Evolutionary conservation across 2,113 vertebrate genomes (phyloP).

Genomic region (Apeltes quadracus): DNA sequence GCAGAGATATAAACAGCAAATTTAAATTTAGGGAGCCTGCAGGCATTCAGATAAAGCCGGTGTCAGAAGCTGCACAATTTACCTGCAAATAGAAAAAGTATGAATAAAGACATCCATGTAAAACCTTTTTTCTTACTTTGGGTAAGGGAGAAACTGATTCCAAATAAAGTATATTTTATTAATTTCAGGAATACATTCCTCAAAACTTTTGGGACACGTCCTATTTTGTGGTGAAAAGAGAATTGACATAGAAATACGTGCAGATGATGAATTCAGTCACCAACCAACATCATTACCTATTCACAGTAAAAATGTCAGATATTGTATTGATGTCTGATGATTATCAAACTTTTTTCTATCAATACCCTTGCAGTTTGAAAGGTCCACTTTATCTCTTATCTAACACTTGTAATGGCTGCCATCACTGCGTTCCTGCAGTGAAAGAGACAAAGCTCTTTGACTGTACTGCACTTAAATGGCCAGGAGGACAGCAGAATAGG

Average conservation of each 20-base stretch:
- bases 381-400: not conserved
- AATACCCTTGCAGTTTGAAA: not conserved
- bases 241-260: not conserved
- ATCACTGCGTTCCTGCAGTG: conserved; percentile 31
- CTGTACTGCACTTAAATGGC: conserved; percentile 53
- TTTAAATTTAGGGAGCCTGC: conserved; percentile 81
- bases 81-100: conserved; percentile 77
- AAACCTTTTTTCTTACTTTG: conserved; percentile 39
- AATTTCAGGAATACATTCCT: conserved; percentile 37
- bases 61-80: conserved; percentile 73
- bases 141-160: conserved; percentile 49
- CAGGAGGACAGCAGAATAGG: conserved; percentile 59
- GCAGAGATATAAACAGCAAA: conserved; percentile 76
- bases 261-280: not conserved
- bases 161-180: conserved; percentile 50
- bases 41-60: conserved; percentile 80
- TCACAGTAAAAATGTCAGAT: not conserved
- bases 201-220: conserved; percentile 44
- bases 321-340: conserved; percentile 7
- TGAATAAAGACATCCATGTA: conserved; percentile 61
- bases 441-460: conserved; percentile 49
- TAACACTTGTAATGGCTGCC: conserved; percentile 40
- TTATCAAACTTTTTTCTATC: conserved; percentile 17
- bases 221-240: conserved; percentile 1
- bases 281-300: not conserved